These are phyloP conservation scores for Tretioscincus oriximinensis DNA, from an alignment of 2,113 vertebrate species.

Conservation along the genomic window DNA sequence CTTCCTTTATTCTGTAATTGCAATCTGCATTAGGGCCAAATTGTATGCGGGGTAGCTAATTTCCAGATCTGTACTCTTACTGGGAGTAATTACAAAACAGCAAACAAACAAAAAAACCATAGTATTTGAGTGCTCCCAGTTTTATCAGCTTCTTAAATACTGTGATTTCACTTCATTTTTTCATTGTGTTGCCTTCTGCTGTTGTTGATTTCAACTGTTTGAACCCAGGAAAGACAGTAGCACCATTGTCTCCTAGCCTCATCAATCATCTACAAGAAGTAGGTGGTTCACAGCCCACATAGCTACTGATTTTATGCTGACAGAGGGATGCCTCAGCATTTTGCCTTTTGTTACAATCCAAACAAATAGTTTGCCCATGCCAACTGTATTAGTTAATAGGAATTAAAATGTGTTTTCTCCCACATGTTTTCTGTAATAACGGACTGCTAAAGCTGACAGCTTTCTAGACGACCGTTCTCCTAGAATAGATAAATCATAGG, in stretches of 20 bases:
- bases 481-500: too few species aligned
- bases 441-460: neutral
- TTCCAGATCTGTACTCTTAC: too few species aligned
- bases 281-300: neutral
- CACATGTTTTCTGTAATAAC: neutral
- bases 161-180: neutral
- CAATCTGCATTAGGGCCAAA: too few species aligned
- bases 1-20: too few species aligned
- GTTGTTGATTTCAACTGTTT: neutral
- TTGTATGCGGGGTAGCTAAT: too few species aligned
- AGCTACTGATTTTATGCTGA: neutral
- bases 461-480: too few species aligned
- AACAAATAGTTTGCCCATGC: neutral
- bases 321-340: neutral
- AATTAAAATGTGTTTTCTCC: neutral
- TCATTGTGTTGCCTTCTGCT: neutral
- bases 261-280: neutral
- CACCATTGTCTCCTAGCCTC: neutral
- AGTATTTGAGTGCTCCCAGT: neutral
- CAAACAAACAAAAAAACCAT: too few species aligned
- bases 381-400: neutral
- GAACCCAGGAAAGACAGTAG: neutral
- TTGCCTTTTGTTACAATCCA: neutral
- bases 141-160: neutral
- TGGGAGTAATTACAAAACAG: too few species aligned